A percentile compares a stretch with the other conserved stretches of the same genome.
Evolutionary conservation across 2,888 invertebrate genomes (phyloP).

Genomic region (Apodemia mormo): DNA sequence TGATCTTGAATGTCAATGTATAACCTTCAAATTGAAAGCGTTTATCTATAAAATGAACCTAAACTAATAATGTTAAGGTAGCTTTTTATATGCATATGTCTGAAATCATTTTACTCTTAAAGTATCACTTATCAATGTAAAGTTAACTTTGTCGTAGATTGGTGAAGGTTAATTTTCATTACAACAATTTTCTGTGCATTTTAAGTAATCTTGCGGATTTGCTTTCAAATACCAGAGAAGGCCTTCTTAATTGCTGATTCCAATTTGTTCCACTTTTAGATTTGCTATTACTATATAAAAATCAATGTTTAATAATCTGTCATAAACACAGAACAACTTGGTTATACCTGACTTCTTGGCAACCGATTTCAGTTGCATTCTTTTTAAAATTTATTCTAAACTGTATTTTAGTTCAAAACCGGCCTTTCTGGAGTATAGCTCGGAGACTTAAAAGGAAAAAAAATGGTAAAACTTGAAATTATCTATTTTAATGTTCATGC

Average conservation of each 20-base stretch:
- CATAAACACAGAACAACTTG: too few species aligned
- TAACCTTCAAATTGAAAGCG: conserved; percentile 33
- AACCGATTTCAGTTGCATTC: too few species aligned
- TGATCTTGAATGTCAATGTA: conserved; percentile 46
- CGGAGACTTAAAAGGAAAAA: too few species aligned
- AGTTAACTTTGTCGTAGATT: background rate
- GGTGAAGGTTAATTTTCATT: background rate
- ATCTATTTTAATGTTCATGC: too few species aligned
- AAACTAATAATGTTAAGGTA: rapidly evolving
- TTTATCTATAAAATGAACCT: conserved; percentile 17
- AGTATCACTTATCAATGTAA: background rate
- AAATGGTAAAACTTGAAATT: too few species aligned
- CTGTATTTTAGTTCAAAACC: too few species aligned
- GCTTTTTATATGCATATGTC: conserved; percentile 7
- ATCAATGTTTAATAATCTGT: too few species aligned
- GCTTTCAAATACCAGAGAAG: background rate
- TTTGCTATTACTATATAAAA: too few species aligned
- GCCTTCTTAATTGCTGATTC: background rate
- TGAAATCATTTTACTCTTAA: background rate
- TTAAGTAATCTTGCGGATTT: background rate
- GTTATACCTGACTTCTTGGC: too few species aligned
- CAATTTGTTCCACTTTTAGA: background rate
- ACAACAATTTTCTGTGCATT: background rate
- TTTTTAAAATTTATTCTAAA: too few species aligned
- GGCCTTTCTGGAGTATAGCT: too few species aligned